phyloP scores from a whole-genome alignment of 2,797 vertebrate genomes.

The Helarctos malayanus region DNA sequence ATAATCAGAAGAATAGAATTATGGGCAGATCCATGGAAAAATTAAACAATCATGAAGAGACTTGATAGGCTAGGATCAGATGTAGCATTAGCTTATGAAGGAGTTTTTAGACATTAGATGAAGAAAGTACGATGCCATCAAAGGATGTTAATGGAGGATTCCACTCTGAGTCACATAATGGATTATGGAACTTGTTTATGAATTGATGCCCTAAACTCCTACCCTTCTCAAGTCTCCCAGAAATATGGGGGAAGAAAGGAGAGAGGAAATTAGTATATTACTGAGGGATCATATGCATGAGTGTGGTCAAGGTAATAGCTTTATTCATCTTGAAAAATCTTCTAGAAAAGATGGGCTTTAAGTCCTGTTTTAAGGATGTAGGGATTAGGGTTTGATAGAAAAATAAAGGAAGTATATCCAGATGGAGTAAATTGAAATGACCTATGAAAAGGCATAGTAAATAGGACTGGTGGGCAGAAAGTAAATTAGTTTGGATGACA shows the following conservation, averaged over 20 bases:
- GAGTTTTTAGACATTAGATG: background rate
- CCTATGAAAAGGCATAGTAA: background rate
- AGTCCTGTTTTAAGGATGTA: background rate
- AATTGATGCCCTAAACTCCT: background rate
- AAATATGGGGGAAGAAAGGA: background rate
- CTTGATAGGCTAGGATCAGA: background rate
- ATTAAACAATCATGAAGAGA: background rate
- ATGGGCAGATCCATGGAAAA: background rate
- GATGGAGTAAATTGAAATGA: conserved; percentile 25
- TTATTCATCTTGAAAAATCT: conserved; percentile 4
- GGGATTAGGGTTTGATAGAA: background rate
- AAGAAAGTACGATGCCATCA: background rate
- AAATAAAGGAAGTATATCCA: background rate
- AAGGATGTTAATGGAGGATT: background rate
- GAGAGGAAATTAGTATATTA: background rate
- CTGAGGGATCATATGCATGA: background rate
- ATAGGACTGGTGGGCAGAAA: background rate
- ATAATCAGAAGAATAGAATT: background rate
- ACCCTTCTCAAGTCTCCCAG: background rate
- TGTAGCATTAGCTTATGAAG: background rate
- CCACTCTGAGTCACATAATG: background rate
- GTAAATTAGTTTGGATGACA: conserved; percentile 32
- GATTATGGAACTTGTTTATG: background rate
- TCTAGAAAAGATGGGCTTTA: background rate
- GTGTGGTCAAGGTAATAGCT: background rate